Base-by-base conservation (phyloP, 2,888 invertebrate genomes). In the Agonum fuliginosum region DNA sequence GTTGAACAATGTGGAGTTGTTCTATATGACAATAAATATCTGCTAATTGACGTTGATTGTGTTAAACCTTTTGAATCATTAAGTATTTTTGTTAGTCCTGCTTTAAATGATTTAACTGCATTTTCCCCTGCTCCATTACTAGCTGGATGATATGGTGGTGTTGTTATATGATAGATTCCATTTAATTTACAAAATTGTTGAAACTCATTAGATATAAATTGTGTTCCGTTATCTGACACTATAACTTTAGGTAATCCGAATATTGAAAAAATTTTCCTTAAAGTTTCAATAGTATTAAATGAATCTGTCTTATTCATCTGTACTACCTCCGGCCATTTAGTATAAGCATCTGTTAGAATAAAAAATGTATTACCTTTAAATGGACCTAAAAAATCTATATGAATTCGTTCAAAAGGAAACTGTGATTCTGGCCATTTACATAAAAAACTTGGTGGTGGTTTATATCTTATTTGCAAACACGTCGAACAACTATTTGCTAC, bases 151-250 rank as follows among this genome's bases (percentile, higher is more conserved):
- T 19, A 37, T 12, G 74, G 62, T 22, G 62, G 17, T 22, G 34
- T 17, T 41, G 27, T 24, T 12, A 19, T 20, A 14, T 74, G 37
- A 41, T 27, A n/a, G n/a, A n/a, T n/a, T n/a, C n/a, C n/a, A n/a
- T n/a, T n/a, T n/a, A n/a, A n/a, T n/a, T n/a, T n/a, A n/a, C n/a
- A n/a, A n/a, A n/a, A n/a, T n/a, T n/a, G n/a, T n/a, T n/a, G n/a
- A n/a, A n/a, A n/a, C n/a, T n/a, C n/a, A n/a, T n/a, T n/a, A n/a
- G n/a, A n/a, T n/a, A n/a, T n/a, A 17, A 81, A 81, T 5, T 77
- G 67, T 2, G 80, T 75, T n/a, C 81, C 81, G 48, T 82, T 82
- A 71, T 82, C 83, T 0, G 81, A 80, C 12, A 82, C 80, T 6
- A 82, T 46, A 0, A 30, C 37, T 6, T 78, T 78, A 6, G 82